These are phyloP conservation scores for Polydrusus tereticollis DNA, from an alignment of 2,888 invertebrate species.

Conservation along the genomic window DNA sequence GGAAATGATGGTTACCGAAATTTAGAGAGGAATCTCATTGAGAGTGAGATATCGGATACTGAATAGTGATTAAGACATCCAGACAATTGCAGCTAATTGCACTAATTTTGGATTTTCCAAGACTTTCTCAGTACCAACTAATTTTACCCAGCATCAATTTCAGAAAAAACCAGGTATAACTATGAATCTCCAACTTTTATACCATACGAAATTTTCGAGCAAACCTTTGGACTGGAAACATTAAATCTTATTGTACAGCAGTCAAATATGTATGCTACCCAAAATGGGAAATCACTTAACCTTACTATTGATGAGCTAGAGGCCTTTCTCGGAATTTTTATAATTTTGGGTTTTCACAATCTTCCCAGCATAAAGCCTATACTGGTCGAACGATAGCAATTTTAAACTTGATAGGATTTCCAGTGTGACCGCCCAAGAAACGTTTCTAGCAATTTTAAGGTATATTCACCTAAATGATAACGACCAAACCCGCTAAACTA, in stretches of 20 bases:
- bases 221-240: background rate
- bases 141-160: too few species aligned
- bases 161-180: too few species aligned
- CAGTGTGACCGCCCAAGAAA: background rate
- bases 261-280: background rate
- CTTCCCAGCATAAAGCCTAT: background rate
- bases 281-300: background rate
- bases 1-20: too few species aligned
- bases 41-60: too few species aligned
- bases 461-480: too few species aligned
- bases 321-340: constrained; percentile 7
- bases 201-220: background rate
- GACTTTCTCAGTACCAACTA: too few species aligned
- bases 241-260: background rate
- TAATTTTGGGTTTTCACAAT: constrained; percentile 5
- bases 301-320: background rate
- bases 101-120: too few species aligned
- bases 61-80: too few species aligned
- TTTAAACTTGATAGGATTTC: background rate
- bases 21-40: too few species aligned
- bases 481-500: constrained; percentile 2
- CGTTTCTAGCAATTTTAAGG: too few species aligned
- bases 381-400: background rate
- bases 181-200: too few species aligned
- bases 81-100: too few species aligned